Base-by-base conservation (phyloP, 92 coral and sea anemone species). In the Plumapathes pennacea region DNA sequence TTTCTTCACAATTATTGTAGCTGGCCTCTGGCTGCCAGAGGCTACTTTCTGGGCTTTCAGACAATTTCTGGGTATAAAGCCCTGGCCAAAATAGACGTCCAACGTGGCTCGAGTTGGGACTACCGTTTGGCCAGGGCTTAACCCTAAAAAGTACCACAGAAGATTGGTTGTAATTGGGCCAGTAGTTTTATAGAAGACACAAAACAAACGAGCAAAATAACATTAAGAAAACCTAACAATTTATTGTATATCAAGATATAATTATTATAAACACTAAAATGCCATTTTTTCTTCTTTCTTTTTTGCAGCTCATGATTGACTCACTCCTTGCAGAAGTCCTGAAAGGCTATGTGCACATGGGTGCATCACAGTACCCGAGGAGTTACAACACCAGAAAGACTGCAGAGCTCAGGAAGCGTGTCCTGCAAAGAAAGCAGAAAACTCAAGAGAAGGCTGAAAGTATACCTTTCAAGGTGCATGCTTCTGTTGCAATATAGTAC, bases 361-460 rank as follows among this genome's bases (percentile, higher is more conserved):
- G 54, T 15, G 51, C 67, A 25, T 42, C 20, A 25, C 67, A 43
- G 38, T 60, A 42, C 23, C 41, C 45, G 19, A 19, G 67, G 5
- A 40, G 41, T 43, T 60, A 42, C 67, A 60, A 60, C 23, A 60
- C 45, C 54, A 60, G 45, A 42, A 60, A 60, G 34, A 60, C 30
- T 10, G 67, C 65, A 4, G 65, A 58, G 32, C 27, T 58, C 38
- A 58, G 65, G 50, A 58, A 58, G 20, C 65, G 65, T 2, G 65
- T 58, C 8, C 33, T 58, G 5, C 52, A 40, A 28, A 60, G 66
- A 29, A 48, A 58, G 22, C 54, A 58, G 28, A 58, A 38, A 29
- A 39, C 25, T 7, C 21, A 39, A 29, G 66, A 58, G 27, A 37
- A 58, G 38, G 34, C 38, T 26, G 66, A 58, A 32, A 37, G 33